Percentiles rank a stretch among this genome's conserved stretches.
phyloP scores from a whole-genome alignment of 2,888 invertebrate genomes.

The Dicyrtomina minuta region DNA sequence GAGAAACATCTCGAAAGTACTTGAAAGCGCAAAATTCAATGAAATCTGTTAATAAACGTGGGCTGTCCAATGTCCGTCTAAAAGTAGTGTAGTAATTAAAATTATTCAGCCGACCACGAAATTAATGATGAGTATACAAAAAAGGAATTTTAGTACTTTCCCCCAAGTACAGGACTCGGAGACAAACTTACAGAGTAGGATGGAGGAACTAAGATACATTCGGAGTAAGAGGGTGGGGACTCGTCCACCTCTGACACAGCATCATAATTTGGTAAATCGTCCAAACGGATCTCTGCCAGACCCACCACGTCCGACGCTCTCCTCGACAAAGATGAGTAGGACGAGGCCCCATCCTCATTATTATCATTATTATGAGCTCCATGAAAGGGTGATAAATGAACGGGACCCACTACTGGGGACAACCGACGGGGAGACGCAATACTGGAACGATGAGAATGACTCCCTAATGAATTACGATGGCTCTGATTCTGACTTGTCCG shows the following conservation, averaged over 20 bases:
- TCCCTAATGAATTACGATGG: neutral
- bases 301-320: neutral
- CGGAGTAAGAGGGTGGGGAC: neutral
- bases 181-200: neutral
- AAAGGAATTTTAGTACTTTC: no score
- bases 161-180: neutral
- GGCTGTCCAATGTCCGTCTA: no score
- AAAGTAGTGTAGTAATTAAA: no score
- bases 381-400: neutral
- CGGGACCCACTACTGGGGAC: neutral
- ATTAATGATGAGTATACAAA: no score
- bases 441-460: neutral
- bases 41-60: no score
- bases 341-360: neutral
- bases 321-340: neutral
- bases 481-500: neutral
- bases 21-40: no score
- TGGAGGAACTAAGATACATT: neutral
- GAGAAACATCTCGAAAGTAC: no score
- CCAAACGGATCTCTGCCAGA: neutral
- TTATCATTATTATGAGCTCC: neutral
- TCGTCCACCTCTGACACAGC: neutral
- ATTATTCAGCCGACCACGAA: no score
- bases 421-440: neutral
- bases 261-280: constrained; percentile 8